Evolutionary conservation across 2,888 invertebrate genomes (phyloP).

Genomic region (Argynnis bischoffii): DNA sequence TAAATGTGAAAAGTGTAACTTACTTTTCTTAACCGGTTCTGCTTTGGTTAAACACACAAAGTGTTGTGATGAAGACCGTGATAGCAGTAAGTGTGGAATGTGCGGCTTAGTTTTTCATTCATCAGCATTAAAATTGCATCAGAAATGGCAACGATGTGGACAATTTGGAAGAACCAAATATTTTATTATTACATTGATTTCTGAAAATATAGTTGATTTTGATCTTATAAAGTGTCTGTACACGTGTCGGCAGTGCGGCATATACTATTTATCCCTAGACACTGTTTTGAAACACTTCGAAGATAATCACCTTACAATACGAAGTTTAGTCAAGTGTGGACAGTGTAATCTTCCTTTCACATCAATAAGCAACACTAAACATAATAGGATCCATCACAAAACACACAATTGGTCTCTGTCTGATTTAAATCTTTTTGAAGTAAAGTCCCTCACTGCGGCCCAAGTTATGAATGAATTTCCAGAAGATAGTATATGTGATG

Average conservation of each 20-base stretch:
- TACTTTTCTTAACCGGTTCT: slow-evolving; percentile 25
- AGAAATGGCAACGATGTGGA: slow-evolving; percentile 7
- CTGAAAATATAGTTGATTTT: not conserved
- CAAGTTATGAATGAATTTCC: not conserved
- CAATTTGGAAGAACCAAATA: not conserved
- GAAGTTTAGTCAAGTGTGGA: slow-evolving; percentile 19
- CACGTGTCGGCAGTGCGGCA: slow-evolving; percentile 41
- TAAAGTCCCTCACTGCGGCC: not conserved
- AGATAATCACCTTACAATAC: slow-evolving; percentile 2
- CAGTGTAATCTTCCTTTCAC: slow-evolving; percentile 37
- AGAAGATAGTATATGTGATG: too few relatives aligned
- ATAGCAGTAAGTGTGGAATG: not conserved
- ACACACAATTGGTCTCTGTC: slow-evolving; percentile 1
- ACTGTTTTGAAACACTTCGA: slow-evolving; percentile 29
- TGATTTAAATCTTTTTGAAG: slow-evolving; percentile 16
- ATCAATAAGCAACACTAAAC: slow-evolving; percentile 18
- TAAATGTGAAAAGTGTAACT: slow-evolving; percentile 28
- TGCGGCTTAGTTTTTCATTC: slow-evolving; percentile 27
- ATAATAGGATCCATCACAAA: slow-evolving; percentile 35
- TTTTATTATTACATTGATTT: not conserved
- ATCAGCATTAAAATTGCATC: slow-evolving; percentile 16
- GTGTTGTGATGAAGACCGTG: not conserved
- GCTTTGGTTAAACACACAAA: slow-evolving; percentile 14
- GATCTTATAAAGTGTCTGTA: slow-evolving; percentile 24
- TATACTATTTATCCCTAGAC: slow-evolving; percentile 30